Evolutionary conservation across 2,797 vertebrate species (phyloP).

Genomic region (Oceanodroma leucorhoa): DNA sequence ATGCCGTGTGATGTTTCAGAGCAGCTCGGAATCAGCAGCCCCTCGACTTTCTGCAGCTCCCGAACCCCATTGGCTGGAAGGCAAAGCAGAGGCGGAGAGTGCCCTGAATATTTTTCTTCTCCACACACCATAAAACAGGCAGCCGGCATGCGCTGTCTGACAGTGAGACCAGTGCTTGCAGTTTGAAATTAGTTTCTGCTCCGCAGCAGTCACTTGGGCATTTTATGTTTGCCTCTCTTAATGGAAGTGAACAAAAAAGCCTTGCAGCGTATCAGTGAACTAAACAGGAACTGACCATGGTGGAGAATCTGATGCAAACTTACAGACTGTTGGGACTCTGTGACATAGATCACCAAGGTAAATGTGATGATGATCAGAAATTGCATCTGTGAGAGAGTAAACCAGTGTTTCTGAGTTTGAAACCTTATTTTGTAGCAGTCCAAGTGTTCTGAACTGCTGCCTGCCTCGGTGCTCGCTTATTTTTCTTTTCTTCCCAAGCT

Average conservation of each 20-base stretch:
- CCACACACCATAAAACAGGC: slow-evolving; percentile 32
- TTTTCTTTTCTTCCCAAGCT: neutral
- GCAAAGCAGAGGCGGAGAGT: slow-evolving; percentile 65
- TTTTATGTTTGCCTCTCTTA: neutral
- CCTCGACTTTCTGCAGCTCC: neutral
- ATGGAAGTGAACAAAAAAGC: neutral
- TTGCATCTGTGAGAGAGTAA: neutral
- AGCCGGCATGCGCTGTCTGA: slow-evolving; percentile 21
- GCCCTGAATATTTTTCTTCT: slow-evolving; percentile 13
- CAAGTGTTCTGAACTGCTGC: neutral
- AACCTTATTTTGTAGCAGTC: neutral
- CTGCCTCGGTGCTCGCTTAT: neutral
- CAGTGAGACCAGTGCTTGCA: neutral
- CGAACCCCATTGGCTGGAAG: slow-evolving; percentile 66
- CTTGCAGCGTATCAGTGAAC: neutral
- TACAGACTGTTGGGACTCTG: neutral
- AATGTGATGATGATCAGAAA: neutral
- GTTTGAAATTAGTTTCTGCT: slow-evolving; percentile 10
- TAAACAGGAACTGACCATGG: neutral
- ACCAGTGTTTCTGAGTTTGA: neutral
- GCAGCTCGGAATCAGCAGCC: neutral
- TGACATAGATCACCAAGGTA: neutral
- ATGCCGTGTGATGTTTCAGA: neutral
- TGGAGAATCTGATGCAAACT: neutral
- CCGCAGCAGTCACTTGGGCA: neutral